Percentiles rank a stretch among this genome's conserved stretches.
These are phyloP conservation scores for Chorisops tibialis DNA, from an alignment of 2,888 invertebrate genomes.

Conservation along the genomic window DNA sequence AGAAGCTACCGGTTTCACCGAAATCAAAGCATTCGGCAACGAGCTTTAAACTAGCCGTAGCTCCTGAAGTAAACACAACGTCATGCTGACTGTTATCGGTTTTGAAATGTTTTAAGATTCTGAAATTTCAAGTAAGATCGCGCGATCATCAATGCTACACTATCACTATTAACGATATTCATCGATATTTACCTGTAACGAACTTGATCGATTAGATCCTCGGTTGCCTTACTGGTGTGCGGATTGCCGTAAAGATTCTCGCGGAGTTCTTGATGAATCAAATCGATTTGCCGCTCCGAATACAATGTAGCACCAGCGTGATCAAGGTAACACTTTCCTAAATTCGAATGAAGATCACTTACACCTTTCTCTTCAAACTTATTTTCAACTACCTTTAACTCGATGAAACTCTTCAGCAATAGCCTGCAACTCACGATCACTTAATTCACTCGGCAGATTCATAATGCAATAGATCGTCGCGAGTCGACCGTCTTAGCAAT, in stretches of 20 bases:
- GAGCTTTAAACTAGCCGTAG: slow-evolving; percentile 82
- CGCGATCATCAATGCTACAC: not conserved
- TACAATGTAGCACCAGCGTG: slow-evolving; percentile 86
- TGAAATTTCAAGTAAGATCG: slow-evolving; percentile 44
- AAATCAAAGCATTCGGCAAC: slow-evolving; percentile 79
- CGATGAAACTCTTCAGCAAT: slow-evolving; percentile 54
- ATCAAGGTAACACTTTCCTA: slow-evolving; percentile 78
- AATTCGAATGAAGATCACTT: not conserved
- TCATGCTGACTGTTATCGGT: slow-evolving; percentile 75
- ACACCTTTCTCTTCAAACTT: slow-evolving; percentile 1
- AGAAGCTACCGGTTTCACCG: slow-evolving; percentile 60
- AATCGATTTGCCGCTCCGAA: slow-evolving; percentile 68
- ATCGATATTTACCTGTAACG: slow-evolving; percentile 64
- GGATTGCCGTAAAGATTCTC: slow-evolving; percentile 85
- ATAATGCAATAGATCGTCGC: not conserved
- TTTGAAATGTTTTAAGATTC: slow-evolving; percentile 81
- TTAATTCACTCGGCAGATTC: slow-evolving; percentile 43
- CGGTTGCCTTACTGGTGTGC: slow-evolving; percentile 79
- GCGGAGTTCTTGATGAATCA: slow-evolving; percentile 63
- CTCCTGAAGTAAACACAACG: slow-evolving; percentile 90
- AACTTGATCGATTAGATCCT: slow-evolving; percentile 79
- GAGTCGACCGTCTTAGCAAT: too few species aligned
- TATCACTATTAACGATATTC: not conserved
- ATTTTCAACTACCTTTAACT: slow-evolving; percentile 53
- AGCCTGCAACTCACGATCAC: slow-evolving; percentile 49